These are phyloP conservation scores for Pedionomus torquatus DNA, from an alignment of 2,113 vertebrate genomes.

Conservation along the genomic window DNA sequence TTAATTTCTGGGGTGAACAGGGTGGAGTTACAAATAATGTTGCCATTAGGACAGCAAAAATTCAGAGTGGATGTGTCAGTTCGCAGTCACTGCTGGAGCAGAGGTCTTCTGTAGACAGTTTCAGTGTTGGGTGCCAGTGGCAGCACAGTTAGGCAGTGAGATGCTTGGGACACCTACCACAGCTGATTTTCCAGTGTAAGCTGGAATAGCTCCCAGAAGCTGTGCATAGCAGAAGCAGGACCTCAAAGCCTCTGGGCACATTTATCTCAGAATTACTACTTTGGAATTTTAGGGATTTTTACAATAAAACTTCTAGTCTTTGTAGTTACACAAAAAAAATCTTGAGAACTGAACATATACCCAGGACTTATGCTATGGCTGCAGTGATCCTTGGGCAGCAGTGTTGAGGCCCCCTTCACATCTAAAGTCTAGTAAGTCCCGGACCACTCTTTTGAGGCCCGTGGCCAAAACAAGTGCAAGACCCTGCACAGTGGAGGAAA, in stretches of 20 bases:
- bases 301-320: background rate
- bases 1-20: background rate
- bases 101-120: too few species aligned
- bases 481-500: accelerated
- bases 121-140: background rate
- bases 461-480: accelerated
- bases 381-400: background rate
- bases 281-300: background rate
- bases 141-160: background rate
- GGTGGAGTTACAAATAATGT: background rate
- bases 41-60: background rate
- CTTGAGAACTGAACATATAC: background rate
- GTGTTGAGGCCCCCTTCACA: background rate
- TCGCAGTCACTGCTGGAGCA: background rate
- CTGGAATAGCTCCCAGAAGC: background rate
- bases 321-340: background rate
- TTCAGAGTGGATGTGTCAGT: accelerated
- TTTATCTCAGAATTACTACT: background rate
- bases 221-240: background rate
- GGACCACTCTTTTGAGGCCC: background rate
- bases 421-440: background rate
- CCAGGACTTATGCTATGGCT: accelerated
- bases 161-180: background rate
- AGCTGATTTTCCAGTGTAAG: background rate
- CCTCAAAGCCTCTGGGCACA: background rate